A percentile compares a stretch with the other conserved stretches of the same genome.
Conservation (phyloP, 2,888 invertebrate genomes). For the Lithodes maja region DNA sequence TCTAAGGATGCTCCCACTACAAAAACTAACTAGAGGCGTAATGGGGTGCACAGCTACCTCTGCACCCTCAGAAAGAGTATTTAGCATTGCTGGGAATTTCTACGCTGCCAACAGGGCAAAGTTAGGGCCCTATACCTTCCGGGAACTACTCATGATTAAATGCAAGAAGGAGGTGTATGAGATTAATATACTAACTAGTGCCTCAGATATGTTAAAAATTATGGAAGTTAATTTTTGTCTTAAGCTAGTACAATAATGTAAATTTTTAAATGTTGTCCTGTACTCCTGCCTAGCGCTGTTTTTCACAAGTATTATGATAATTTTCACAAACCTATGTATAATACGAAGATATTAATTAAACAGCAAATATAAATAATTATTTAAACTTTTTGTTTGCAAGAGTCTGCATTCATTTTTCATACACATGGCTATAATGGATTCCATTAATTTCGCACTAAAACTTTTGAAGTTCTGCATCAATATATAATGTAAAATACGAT, state of each 20-base stretch:
- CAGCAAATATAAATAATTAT: no score
- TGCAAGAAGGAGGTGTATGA: neutral
- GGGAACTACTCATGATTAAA: constrained; percentile 21
- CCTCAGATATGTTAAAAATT: neutral
- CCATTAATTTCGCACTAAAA: no score
- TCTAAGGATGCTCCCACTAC: constrained; percentile 10
- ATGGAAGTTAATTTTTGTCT: constrained; percentile 8
- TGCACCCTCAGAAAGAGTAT: constrained; percentile 23
- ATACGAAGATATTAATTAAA: no score
- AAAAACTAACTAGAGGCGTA: constrained; percentile 17
- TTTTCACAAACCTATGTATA: no score
- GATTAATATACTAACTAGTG: neutral
- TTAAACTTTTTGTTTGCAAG: no score
- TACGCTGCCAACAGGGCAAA: constrained; percentile 23
- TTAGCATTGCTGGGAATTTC: constrained; percentile 32
- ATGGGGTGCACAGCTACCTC: constrained; percentile 24
- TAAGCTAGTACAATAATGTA: constrained; percentile 18
- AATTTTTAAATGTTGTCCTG: no score
- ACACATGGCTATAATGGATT: no score
- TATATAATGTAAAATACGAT: no score
- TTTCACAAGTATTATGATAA: no score
- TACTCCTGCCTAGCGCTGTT: no score
- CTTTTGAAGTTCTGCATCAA: no score
- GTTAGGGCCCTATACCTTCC: constrained; percentile 24
- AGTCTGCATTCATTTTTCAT: no score